A percentile compares a stretch with the other conserved stretches of the same genome.
Conservation (phyloP, 2,797 vertebrate species). For the Typhlichthys subterraneus region DNA sequence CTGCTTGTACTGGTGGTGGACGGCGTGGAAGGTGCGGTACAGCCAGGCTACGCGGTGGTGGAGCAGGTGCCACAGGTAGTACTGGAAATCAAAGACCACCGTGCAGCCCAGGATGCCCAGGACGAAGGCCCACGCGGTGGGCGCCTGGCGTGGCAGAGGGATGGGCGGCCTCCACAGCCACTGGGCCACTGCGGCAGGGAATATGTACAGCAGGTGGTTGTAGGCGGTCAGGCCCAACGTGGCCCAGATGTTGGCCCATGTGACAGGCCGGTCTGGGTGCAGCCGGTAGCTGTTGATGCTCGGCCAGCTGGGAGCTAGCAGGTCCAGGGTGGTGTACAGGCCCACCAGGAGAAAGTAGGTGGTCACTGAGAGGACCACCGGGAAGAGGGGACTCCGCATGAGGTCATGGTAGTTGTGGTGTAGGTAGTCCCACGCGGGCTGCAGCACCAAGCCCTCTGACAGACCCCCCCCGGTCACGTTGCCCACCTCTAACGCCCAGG, state of each 20-base stretch:
- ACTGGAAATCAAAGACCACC: conserved; percentile 84
- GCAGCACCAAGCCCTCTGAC: conserved; percentile 66
- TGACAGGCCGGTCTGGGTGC: conserved; percentile 71
- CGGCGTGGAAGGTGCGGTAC: conserved; percentile 81
- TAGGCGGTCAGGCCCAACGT: conserved; percentile 75
- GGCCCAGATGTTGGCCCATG: conserved; percentile 72
- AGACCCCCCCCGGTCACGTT: conserved; percentile 53
- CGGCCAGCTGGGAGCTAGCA: conserved; percentile 78
- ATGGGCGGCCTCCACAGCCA: conserved; percentile 81
- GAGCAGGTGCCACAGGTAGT: conserved; percentile 83
- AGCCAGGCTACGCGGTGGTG: conserved; percentile 82
- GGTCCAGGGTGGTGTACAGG: conserved; percentile 77
- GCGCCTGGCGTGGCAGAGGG: conserved; percentile 73
- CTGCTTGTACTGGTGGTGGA: conserved; percentile 82
- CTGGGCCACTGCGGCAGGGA: conserved; percentile 78
- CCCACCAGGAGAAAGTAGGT: conserved; percentile 77
- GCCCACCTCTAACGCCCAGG: conserved; percentile 53
- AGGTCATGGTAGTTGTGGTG: conserved; percentile 74
- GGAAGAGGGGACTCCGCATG: conserved; percentile 79
- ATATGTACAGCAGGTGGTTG: conserved; percentile 82
- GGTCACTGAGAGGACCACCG: conserved; percentile 76
- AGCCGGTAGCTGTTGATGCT: conserved; percentile 77
- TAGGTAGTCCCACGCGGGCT: conserved; percentile 81
- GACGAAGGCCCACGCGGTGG: conserved; percentile 73
- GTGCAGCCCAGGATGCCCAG: conserved; percentile 80